Base-by-base conservation (phyloP, 2,888 invertebrate species). In the Lomographa bimaculata region DNA sequence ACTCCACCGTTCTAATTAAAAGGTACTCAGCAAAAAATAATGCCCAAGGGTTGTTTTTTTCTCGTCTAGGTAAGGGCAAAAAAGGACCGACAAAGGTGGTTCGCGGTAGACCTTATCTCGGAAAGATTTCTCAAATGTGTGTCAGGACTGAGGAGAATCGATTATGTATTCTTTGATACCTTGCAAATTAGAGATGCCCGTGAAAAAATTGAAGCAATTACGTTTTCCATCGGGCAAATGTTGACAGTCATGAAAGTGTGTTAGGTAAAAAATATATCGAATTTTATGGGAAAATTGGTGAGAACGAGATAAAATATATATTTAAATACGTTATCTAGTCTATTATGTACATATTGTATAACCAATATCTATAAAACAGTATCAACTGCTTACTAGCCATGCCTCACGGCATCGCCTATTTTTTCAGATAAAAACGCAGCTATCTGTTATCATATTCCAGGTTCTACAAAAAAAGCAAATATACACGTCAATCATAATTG, bases 31-130 rank as follows among this genome's bases (percentile, higher is more conserved):
- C 78, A 83, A 86, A 87, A 86, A 86, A 78, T 39, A 46, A 49
- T 64, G 62, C 71, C 71, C 63, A 49, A 68, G 77, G 80, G 84
- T 73, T 72, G 75, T 64, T 64, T 62, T 76, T 79, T 80, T 73
- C 71, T 72, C 41, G 50, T 36, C 36, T 25, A 57, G 62, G 70
- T 57, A 66, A 54, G 46, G 46, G 50, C 57, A 66, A 81, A 83
- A 83, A 85, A 82, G 62, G 68, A 60, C 86, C 86, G 85, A 81
- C 87, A 86, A 87, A 87, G 79, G 55, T 40, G 43, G 42, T 47
- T 57, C 64, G 63, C 59, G 53, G 62, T 58, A 53, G 50, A 50
- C 59, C 66, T 69, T 80, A 77, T 78, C 79, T 73, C 59, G 61
- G 60, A 60, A 66, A 61, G 63, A 74, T 75, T 47, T 78, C 72